These are phyloP conservation scores for Branchipolynoe longqiensis DNA, from an alignment of 2,888 invertebrate genomes.

Conservation along the genomic window DNA sequence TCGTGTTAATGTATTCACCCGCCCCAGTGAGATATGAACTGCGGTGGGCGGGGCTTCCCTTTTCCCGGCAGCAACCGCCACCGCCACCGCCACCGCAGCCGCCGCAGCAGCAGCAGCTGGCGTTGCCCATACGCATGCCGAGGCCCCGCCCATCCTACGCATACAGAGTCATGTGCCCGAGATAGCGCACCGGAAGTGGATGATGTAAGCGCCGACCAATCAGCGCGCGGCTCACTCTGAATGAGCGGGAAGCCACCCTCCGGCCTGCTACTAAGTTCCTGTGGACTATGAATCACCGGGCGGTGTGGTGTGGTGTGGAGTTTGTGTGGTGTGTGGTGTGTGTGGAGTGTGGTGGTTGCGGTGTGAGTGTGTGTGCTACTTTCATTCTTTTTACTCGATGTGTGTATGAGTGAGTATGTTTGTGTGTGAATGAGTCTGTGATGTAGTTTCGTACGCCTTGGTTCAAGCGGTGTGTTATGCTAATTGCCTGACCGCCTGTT, in stretches of 20 bases:
- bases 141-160: slow-evolving; percentile 40
- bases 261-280: too few relatives aligned
- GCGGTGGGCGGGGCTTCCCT: background rate
- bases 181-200: slow-evolving; percentile 29
- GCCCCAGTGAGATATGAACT: slow-evolving; percentile 7
- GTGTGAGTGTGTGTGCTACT: too few relatives aligned
- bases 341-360: too few relatives aligned
- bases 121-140: too few relatives aligned
- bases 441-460: too few relatives aligned
- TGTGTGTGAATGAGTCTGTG: too few relatives aligned
- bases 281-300: too few relatives aligned
- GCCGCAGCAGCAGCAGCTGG: background rate
- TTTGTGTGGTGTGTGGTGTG: too few relatives aligned
- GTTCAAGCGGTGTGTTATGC: slow-evolving; percentile 4
- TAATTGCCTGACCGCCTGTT: background rate
- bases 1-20: slow-evolving; percentile 44
- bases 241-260: background rate
- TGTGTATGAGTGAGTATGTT: too few relatives aligned
- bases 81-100: background rate
- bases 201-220: slow-evolving; percentile 29
- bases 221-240: background rate
- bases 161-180: background rate
- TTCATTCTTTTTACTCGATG: too few relatives aligned
- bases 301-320: too few relatives aligned
- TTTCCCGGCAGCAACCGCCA: background rate